Base-by-base conservation (phyloP, 2,797 vertebrate species). In the Manis javanica region DNA sequence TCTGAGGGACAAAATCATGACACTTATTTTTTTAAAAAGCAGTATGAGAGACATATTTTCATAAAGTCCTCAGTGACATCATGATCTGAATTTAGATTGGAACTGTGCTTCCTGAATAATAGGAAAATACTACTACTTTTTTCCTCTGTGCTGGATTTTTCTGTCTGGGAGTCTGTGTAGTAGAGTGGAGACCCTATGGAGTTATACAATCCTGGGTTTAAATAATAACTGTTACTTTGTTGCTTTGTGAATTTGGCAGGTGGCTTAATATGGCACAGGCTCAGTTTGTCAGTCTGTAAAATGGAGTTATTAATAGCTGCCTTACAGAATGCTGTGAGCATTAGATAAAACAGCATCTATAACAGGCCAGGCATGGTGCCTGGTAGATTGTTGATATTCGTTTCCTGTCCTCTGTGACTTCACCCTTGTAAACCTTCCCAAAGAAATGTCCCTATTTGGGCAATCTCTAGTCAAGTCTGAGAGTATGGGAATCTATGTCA, bases 61-160 rank as follows among this genome's bases (percentile, higher is more conserved):
- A 87, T 71, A 63, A 89, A 91, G 10, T 88, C 14, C n/a, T 63
- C 84, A 87, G 15, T 84, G 66, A 77, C 66, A 61, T 86, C 24
- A 55, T 83, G 51, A 77, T 74, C 29, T 91, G 18, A 89, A 63
- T 55, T 77, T 64, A 10, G 39, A 51, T 82, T 23, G 64, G 13
- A 86, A 74, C 94, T 75, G 49, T 53, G 5, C 49, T 96, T 93
- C 6, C n/a, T 53, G n/a, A 95, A 84, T 61, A 75, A 75, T 68
- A 81, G 8, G 16, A 87, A 85, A 75, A 77, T 29, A 46, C 5
- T 46, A 11, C 34, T 39, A 39, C 37, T 39, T 39, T 74, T 89
- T 72, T 53, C 8, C 23, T 86, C 18, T 87, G 7, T 72, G 19
- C 7, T 75, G 51, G 11, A 57, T 26, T 26, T 90, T 95, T 83